These are phyloP conservation scores for Nomada flava DNA, from an alignment of 2,888 invertebrate species.

Conservation along the genomic window DNA sequence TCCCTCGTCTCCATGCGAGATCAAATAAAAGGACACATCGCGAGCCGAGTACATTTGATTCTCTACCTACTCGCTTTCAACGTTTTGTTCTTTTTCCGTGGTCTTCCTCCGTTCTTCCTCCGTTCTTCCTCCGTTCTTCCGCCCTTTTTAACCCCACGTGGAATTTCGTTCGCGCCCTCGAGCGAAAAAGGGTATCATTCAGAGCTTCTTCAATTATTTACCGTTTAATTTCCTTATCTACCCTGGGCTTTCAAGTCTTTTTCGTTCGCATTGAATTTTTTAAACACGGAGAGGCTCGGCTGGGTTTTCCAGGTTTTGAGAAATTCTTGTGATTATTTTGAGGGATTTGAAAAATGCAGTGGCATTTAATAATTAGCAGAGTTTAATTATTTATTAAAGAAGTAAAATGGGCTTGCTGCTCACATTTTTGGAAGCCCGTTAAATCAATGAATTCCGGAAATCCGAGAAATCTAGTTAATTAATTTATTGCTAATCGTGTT, in stretches of 20 bases:
- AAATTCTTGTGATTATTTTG: too few species aligned
- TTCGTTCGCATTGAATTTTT: not conserved
- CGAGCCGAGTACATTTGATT: slow-evolving; percentile 41
- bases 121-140: not conserved
- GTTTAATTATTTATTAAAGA: too few species aligned
- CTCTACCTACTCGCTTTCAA: not conserved
- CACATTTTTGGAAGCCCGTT: too few species aligned
- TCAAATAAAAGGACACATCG: slow-evolving; percentile 52
- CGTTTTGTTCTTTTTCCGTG: not conserved
- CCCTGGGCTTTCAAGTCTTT: not conserved
- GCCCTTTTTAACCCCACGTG: not conserved
- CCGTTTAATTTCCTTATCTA: slow-evolving; percentile 6
- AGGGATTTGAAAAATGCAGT: too few species aligned
- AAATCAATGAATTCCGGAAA: too few species aligned
- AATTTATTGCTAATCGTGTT: too few species aligned
- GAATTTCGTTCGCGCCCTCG: not conserved
- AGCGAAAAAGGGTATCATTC: slow-evolving; percentile 45
- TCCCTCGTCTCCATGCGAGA: slow-evolving; percentile 6
- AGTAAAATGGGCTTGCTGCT: too few species aligned
- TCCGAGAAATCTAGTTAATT: too few species aligned
- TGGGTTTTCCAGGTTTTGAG: too few species aligned
- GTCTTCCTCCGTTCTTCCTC: not conserved
- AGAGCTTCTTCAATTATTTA: slow-evolving; percentile 40
- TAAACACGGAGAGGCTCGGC: too few species aligned
- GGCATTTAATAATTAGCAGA: too few species aligned